Evolutionary conservation across 2,113 vertebrate genomes (phyloP).

Genomic region (Lophochroa leadbeateri): DNA sequence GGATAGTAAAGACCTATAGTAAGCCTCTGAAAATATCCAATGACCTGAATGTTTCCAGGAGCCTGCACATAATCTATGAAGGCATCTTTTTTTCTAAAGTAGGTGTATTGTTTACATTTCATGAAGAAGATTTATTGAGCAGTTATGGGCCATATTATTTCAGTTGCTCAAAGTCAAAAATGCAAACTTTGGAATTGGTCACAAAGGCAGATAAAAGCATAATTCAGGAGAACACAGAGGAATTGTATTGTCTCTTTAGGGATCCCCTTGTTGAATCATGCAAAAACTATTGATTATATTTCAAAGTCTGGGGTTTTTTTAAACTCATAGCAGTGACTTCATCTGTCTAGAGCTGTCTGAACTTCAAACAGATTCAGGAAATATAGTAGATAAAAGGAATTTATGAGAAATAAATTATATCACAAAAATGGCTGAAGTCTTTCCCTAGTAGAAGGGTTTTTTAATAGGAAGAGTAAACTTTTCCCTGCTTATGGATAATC

Average conservation of each 20-base stretch:
- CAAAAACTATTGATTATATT: conserved; percentile 61
- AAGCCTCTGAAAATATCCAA: not conserved
- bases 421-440: not conserved
- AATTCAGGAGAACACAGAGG: not conserved
- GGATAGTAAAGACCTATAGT: not conserved
- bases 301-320: not conserved
- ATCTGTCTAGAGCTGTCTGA: conserved; percentile 30
- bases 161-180: not conserved
- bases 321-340: conserved; percentile 7
- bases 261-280: conserved; percentile 43
- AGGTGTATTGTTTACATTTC: not conserved
- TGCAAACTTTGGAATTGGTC: not conserved
- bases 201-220: not conserved
- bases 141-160: not conserved
- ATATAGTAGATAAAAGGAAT: conserved; percentile 17
- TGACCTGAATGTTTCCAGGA: not conserved
- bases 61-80: not conserved
- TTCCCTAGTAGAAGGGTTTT: not conserved
- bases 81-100: not conserved
- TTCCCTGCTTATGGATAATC: not conserved
- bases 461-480: not conserved
- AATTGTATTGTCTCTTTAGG: conserved; percentile 8
- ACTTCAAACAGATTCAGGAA: conserved; percentile 55
- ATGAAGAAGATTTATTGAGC: not conserved
- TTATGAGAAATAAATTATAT: conserved; percentile 25